Percentiles rank a stretch among this genome's conserved stretches.
Conservation (phyloP, 1,140 invertebrate species). For the Globodera ellingtonae region DNA sequence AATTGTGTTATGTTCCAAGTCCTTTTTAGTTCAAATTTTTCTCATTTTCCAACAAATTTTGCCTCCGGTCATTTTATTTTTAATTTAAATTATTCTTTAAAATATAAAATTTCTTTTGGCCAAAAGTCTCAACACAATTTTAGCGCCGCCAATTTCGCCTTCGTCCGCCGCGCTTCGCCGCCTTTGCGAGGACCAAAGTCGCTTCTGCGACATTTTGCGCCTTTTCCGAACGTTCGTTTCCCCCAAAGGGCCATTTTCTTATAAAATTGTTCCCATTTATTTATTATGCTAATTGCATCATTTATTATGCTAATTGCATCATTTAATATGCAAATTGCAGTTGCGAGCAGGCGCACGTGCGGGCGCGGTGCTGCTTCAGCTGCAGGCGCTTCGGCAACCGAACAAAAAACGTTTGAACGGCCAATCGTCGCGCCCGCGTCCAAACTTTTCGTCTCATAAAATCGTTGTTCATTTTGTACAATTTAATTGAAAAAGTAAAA, state of each 20-base stretch:
- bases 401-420: not conserved
- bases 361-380: slow-evolving; percentile 43
- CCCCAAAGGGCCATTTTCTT: too few species aligned
- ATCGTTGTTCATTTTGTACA: too few species aligned
- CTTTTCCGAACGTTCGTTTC: slow-evolving; percentile 49
- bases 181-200: slow-evolving; percentile 44
- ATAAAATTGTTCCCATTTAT: too few species aligned
- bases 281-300: too few species aligned
- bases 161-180: not conserved
- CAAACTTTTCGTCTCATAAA: too few species aligned
- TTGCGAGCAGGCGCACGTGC: slow-evolving; percentile 47
- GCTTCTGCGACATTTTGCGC: slow-evolving; percentile 49
- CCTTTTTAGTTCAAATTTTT: slow-evolving; percentile 25
- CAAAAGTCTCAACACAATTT: not conserved
- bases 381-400: slow-evolving; percentile 19
- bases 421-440: too few species aligned
- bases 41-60: slow-evolving; percentile 17
- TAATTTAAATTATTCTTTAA: slow-evolving; percentile 23
- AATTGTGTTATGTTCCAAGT: too few species aligned
- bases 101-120: slow-evolving; percentile 22
- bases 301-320: too few species aligned
- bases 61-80: slow-evolving; percentile 20
- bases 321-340: slow-evolving; percentile 2
- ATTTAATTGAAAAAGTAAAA: too few species aligned
- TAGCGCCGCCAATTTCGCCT: slow-evolving; percentile 25